Conservation (phyloP, 2,797 vertebrate genomes). For the Myripristis jacobus region DNA sequence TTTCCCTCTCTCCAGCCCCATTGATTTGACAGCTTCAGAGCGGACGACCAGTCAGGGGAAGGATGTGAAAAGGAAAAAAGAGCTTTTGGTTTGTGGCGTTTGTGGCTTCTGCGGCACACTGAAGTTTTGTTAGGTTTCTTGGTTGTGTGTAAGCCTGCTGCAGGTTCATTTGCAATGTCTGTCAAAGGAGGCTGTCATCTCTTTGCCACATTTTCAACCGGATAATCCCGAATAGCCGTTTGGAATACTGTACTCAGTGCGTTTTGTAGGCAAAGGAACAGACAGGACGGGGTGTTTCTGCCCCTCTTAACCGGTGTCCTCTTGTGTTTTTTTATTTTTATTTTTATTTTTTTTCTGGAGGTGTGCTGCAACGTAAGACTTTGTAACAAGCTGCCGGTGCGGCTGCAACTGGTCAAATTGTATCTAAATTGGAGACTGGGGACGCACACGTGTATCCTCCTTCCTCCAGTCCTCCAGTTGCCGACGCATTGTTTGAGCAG, state of each 20-base stretch:
- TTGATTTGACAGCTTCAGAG: constrained; percentile 60
- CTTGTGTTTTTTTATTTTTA: too few relatives aligned
- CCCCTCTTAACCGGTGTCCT: not conserved
- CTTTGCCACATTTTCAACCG: constrained; percentile 23
- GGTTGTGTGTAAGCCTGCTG: constrained; percentile 4
- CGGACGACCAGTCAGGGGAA: constrained; percentile 44
- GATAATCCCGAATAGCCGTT: constrained; percentile 28
- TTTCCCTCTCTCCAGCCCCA: constrained; percentile 30
- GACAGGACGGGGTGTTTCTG: not conserved
- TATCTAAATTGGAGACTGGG: constrained; percentile 9
- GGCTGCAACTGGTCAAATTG: not conserved
- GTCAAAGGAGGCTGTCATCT: constrained; percentile 20
- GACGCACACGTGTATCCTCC: constrained; percentile 51
- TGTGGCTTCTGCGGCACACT: constrained; percentile 36
- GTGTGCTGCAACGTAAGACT: not conserved
- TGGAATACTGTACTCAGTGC: constrained; percentile 23
- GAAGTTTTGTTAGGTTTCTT: constrained; percentile 48
- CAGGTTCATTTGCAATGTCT: constrained; percentile 52
- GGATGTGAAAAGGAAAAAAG: constrained; percentile 58
- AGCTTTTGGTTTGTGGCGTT: constrained; percentile 35
- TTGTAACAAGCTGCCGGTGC: not conserved
- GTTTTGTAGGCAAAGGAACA: constrained; percentile 13
- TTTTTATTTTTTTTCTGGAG: constrained; percentile 11
- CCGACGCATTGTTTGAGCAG: not conserved
- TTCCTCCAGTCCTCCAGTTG: not conserved